These are phyloP conservation scores for Protophormia terraenovae DNA, from an alignment of 2,888 invertebrate genomes.

Conservation along the genomic window DNA sequence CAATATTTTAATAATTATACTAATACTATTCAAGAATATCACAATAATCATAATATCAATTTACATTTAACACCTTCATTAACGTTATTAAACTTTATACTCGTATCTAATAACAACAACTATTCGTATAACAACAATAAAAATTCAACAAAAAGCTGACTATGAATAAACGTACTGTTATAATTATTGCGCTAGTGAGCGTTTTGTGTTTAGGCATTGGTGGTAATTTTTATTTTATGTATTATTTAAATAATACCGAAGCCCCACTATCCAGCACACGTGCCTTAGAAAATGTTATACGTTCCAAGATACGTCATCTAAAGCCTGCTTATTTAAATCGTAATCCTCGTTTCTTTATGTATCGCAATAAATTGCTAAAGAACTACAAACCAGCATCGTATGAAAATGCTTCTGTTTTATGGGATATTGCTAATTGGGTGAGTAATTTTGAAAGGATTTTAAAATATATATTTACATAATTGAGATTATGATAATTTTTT, in stretches of 20 bases:
- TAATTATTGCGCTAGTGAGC: slow-evolving; percentile 75
- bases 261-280: slow-evolving; percentile 82
- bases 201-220: slow-evolving; percentile 76
- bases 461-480: too few species aligned
- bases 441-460: slow-evolving; percentile 64
- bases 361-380: slow-evolving; percentile 79
- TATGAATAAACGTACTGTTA: slow-evolving; percentile 77
- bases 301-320: slow-evolving; percentile 79
- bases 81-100: neutral
- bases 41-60: neutral
- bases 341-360: slow-evolving; percentile 81
- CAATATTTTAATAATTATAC: neutral
- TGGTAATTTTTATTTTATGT: slow-evolving; percentile 81
- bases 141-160: slow-evolving; percentile 48
- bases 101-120: too few species aligned
- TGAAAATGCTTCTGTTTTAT: slow-evolving; percentile 82
- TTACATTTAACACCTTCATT: neutral
- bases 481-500: too few species aligned
- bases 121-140: neutral
- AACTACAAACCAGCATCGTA: slow-evolving; percentile 78
- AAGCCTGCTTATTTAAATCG: slow-evolving; percentile 80
- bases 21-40: neutral
- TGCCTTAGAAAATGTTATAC: slow-evolving; percentile 79
- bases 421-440: slow-evolving; percentile 82
- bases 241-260: slow-evolving; percentile 80